These are phyloP conservation scores for Arenaria interpres DNA, from an alignment of 2,113 vertebrate species.

Conservation along the genomic window DNA sequence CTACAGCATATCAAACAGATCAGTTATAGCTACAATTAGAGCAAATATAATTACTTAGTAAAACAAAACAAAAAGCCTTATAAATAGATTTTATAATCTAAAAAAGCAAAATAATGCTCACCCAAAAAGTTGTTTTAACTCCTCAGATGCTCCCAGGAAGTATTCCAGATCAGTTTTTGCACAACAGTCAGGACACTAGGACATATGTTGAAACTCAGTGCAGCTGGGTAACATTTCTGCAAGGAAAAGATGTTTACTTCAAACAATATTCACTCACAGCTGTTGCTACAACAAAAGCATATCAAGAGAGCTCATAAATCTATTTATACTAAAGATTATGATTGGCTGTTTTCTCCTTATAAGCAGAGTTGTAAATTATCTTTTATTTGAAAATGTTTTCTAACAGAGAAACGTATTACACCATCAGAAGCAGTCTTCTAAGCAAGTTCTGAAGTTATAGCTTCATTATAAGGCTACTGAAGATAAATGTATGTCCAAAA, in stretches of 20 bases:
- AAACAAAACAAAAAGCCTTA: neutral
- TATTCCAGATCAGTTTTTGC: slow-evolving; percentile 17
- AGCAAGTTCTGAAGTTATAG: neutral
- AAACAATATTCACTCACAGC: neutral
- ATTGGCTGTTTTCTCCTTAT: neutral
- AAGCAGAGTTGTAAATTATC: neutral
- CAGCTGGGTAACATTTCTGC: neutral
- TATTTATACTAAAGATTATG: neutral
- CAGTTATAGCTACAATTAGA: neutral
- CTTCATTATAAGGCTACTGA: neutral
- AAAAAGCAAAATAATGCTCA: neutral
- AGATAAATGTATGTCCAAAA: neutral
- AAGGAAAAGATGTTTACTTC: neutral
- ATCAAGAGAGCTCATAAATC: neutral
- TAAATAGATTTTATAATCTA: neutral
- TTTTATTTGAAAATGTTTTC: neutral
- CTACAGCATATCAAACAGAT: neutral
- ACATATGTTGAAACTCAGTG: neutral
- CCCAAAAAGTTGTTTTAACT: neutral
- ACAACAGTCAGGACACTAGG: neutral
- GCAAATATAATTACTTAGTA: neutral
- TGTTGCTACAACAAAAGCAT: neutral
- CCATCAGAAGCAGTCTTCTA: neutral
- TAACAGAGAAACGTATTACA: neutral
- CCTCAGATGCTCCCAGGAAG: neutral